phyloP scores from a whole-genome alignment of 2,113 vertebrate genomes.

The Okapia johnstoni region DNA sequence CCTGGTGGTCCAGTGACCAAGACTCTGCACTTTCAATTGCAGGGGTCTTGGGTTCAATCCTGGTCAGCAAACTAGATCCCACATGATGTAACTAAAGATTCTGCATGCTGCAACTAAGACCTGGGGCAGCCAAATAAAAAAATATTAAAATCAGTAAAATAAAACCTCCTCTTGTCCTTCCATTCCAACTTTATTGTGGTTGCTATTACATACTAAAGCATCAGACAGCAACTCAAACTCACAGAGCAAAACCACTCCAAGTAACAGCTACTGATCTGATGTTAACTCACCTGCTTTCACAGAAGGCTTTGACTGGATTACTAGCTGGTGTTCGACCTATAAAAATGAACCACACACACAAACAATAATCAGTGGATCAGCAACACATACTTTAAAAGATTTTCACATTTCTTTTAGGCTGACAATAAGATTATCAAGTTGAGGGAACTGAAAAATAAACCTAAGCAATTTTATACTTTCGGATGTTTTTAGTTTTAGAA shows the following conservation, averaged over 20 bases:
- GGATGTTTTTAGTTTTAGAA: background rate
- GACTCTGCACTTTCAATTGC: background rate
- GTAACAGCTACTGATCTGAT: background rate
- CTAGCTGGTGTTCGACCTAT: constrained; percentile 67
- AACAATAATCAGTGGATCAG: background rate
- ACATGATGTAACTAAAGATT: background rate
- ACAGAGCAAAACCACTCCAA: background rate
- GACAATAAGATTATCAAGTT: constrained; percentile 14
- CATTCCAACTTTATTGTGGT: background rate
- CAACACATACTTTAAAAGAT: background rate
- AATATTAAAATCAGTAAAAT: background rate
- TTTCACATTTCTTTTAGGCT: constrained; percentile 44
- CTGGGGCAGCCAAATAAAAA: background rate
- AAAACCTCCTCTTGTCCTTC: background rate
- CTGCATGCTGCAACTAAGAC: background rate
- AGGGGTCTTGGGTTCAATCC: background rate
- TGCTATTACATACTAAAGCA: background rate
- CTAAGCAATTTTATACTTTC: background rate
- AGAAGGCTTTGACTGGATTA: constrained; percentile 44
- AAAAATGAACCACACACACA: constrained; percentile 36
- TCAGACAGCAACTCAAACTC: background rate
- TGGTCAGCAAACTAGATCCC: background rate
- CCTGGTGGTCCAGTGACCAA: background rate
- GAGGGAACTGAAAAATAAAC: background rate
- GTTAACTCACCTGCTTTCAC: constrained; percentile 77